Conservation (phyloP, 2,113 vertebrate genomes). For the Paradoxurus hermaphroditus region DNA sequence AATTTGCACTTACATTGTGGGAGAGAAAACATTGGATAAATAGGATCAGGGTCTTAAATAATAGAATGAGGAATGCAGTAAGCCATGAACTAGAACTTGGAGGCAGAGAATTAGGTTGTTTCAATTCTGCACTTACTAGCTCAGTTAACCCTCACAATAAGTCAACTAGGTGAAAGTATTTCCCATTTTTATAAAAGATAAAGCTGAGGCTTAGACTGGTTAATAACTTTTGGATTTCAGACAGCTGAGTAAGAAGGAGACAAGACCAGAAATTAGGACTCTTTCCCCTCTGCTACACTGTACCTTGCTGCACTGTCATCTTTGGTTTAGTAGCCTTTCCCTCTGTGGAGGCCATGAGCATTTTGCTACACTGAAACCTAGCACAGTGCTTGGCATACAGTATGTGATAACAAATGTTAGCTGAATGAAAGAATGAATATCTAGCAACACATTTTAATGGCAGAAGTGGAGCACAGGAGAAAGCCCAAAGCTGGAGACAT, state of each 20-base stretch:
- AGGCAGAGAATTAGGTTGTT: not conserved
- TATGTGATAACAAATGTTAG: not conserved
- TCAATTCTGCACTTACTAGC: not conserved
- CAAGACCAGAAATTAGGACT: not conserved
- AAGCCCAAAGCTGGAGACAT: not conserved
- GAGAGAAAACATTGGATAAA: not conserved
- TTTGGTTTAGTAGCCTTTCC: not conserved
- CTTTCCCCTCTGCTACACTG: not conserved
- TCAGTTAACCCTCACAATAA: not conserved
- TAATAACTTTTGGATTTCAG: not conserved
- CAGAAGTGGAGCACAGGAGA: not conserved
- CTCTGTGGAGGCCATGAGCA: not conserved
- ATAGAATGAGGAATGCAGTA: conserved; percentile 8
- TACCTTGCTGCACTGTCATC: not conserved
- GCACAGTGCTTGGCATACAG: not conserved
- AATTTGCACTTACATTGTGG: not conserved
- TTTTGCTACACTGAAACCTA: not conserved
- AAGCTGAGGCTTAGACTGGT: not conserved
- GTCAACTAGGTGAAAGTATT: not conserved
- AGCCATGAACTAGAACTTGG: not conserved
- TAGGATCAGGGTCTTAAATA: not conserved
- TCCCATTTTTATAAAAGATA: not conserved
- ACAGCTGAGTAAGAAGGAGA: not conserved
- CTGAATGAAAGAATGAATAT: not conserved
- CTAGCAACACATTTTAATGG: not conserved